These are phyloP conservation scores for Vulpes vulpes DNA, from an alignment of 2,113 vertebrate species.

Conservation along the genomic window DNA sequence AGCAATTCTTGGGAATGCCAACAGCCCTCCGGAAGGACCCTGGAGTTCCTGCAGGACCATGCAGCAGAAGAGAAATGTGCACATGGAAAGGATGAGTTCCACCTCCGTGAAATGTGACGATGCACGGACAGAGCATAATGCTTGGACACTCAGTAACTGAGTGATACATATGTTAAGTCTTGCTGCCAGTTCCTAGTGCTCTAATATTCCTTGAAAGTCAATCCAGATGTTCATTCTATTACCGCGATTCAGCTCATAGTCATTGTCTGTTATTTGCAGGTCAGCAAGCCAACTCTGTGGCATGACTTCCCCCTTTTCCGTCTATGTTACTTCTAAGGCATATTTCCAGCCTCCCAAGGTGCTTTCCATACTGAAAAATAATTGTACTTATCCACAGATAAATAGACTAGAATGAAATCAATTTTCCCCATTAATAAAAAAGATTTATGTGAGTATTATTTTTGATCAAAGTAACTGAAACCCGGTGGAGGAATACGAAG, in stretches of 20 bases:
- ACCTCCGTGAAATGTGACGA: neutral
- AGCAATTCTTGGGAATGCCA: neutral
- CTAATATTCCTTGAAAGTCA: neutral
- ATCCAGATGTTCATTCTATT: neutral
- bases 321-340: neutral
- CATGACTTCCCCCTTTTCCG: neutral
- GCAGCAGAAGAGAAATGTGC: neutral
- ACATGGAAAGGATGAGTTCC: neutral
- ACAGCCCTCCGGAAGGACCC: neutral
- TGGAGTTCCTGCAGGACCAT: neutral
- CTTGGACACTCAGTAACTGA: neutral
- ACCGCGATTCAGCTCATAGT: neutral
- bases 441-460: neutral
- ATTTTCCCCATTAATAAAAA: conserved; percentile 54
- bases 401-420: conserved; percentile 34
- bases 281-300: neutral
- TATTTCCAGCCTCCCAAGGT: neutral
- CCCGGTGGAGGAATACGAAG: neutral
- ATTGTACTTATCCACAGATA: conserved; percentile 12
- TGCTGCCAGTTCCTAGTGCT: neutral
- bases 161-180: neutral
- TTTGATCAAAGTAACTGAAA: conserved; percentile 52
- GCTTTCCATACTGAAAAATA: neutral
- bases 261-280: neutral
- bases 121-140: fast-evolving